These are phyloP conservation scores for Pachycephus smyrnensis DNA, from an alignment of 2,888 invertebrate genomes.

Conservation along the genomic window DNA sequence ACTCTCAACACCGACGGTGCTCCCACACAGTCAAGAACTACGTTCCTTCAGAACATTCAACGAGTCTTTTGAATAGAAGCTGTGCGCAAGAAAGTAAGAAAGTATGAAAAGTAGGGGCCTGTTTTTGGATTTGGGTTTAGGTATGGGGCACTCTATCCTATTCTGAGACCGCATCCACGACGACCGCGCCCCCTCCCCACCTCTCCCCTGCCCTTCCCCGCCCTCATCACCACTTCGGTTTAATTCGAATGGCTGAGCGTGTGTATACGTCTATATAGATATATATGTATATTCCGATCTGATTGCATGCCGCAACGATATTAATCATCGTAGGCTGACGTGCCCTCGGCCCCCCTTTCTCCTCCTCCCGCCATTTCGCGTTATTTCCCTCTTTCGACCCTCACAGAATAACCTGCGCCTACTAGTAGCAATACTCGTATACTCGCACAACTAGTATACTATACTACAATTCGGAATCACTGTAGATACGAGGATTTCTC, in stretches of 20 bases:
- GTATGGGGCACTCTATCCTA: no score
- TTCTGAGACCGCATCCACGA: no score
- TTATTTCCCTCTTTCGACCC: conserved; percentile 55
- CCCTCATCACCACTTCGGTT: not conserved
- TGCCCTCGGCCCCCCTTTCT: conserved; percentile 59
- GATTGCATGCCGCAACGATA: conserved; percentile 70
- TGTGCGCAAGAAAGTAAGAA: no score
- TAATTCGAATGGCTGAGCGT: conserved; percentile 45
- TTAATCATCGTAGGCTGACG: conserved; percentile 71
- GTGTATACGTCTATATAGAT: conserved; percentile 29
- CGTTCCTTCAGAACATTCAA: no score
- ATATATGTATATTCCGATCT: conserved; percentile 57
- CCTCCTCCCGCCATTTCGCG: conserved; percentile 45
- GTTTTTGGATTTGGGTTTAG: no score
- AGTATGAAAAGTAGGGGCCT: no score
- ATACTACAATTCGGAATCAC: no score
- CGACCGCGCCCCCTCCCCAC: not conserved
- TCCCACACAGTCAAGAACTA: no score
- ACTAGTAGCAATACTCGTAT: not conserved
- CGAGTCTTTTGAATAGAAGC: no score
- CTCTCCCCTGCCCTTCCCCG: no score
- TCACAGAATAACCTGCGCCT: not conserved
- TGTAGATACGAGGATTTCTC: not conserved
- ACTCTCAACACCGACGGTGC: no score
- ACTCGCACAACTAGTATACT: not conserved